Evolutionary conservation across 2,113 vertebrate species (phyloP).

Genomic region (Poeciliopsis retropinna): DNA sequence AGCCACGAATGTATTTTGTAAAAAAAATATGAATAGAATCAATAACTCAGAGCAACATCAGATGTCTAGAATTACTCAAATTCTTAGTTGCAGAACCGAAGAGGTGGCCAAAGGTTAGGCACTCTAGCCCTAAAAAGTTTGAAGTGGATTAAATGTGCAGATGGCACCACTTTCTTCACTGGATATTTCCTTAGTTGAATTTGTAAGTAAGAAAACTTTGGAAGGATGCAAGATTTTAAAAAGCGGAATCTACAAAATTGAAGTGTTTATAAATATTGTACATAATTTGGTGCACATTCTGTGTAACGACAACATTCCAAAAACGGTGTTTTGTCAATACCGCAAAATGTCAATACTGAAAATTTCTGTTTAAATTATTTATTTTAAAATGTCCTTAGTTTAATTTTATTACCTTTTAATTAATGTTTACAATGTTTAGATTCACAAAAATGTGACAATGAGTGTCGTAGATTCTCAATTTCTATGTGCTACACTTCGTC

Average conservation of each 20-base stretch:
- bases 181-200: background rate
- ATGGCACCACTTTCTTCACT: too few species aligned
- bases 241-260: background rate
- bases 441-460: background rate
- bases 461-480: background rate
- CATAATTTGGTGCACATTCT: background rate
- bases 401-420: background rate
- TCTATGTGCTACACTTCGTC: background rate
- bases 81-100: background rate
- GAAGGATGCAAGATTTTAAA: background rate
- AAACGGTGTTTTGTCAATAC: background rate
- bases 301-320: background rate
- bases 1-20: background rate
- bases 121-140: too few species aligned
- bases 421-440: background rate
- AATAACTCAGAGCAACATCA: background rate
- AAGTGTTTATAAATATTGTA: background rate
- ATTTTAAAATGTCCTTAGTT: background rate
- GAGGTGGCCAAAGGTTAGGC: background rate
- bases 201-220: background rate
- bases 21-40: background rate
- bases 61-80: background rate
- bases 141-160: too few species aligned
- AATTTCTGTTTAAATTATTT: background rate
- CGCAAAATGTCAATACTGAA: too few species aligned